phyloP scores from a whole-genome alignment of 2,888 invertebrate species.

The Allolobophora icterica region DNA sequence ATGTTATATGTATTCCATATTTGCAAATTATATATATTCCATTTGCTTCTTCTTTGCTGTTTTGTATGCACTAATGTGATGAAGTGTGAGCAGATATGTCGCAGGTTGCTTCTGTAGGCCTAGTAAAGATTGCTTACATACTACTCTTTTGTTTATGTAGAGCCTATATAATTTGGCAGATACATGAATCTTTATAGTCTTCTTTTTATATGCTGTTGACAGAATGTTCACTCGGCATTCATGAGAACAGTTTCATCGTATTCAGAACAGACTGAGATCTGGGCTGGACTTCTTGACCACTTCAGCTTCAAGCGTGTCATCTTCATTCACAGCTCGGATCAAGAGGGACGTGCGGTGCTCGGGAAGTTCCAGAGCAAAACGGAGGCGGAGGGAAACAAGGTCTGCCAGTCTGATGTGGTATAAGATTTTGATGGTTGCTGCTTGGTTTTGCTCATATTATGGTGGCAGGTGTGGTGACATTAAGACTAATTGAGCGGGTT shows the following conservation, averaged over 20 bases:
- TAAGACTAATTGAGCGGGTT: background rate
- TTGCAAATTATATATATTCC: no score
- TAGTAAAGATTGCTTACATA: no score
- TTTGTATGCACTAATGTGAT: no score
- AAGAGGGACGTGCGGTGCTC: conserved; percentile 89
- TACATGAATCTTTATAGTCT: background rate
- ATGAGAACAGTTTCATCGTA: conserved; percentile 95
- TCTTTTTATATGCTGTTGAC: conserved; percentile 49
- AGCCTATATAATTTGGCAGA: no score
- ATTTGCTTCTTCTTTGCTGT: no score
- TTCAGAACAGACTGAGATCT: conserved; percentile 97
- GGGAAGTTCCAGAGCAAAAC: conserved; percentile 91
- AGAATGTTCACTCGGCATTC: conserved; percentile 96
- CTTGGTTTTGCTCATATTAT: background rate
- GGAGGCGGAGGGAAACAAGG: conserved; percentile 90
- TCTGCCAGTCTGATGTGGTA: conserved; percentile 63
- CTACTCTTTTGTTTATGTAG: background rate
- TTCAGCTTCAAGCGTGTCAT: conserved; percentile 78
- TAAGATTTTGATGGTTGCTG: background rate
- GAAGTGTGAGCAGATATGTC: no score
- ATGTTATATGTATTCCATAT: no score
- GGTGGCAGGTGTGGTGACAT: background rate
- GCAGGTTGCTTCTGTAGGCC: no score
- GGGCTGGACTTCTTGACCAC: conserved; percentile 90
- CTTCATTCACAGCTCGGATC: conserved; percentile 93